A percentile compares a stretch with the other conserved stretches of the same genome.
Conservation (phyloP, 2,113 vertebrate species). For the Lonchura striata region DNA sequence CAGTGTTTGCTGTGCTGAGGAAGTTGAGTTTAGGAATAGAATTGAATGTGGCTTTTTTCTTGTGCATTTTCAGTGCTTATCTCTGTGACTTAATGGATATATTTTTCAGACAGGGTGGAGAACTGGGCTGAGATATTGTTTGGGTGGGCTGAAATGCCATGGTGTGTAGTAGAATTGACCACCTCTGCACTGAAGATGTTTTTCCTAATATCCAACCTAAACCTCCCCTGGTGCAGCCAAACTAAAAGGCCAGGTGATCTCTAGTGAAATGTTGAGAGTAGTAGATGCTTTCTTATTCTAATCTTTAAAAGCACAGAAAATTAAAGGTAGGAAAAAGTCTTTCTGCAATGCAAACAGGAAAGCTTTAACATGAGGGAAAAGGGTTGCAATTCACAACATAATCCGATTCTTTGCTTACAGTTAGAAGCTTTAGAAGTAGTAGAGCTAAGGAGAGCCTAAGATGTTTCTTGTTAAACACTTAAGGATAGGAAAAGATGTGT, state of each 20-base stretch:
- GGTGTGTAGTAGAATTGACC: neutral
- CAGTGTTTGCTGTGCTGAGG: neutral
- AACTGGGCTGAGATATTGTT: neutral
- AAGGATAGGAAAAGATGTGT: neutral
- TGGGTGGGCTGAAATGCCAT: neutral
- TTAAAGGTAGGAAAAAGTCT: neutral
- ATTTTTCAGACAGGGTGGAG: neutral
- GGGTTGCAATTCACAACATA: neutral
- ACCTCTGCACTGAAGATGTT: neutral
- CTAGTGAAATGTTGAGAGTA: neutral
- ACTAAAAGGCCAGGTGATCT: neutral
- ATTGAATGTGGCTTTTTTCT: neutral
- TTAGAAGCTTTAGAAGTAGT: neutral
- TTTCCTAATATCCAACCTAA: neutral
- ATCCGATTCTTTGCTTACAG: constrained; percentile 18
- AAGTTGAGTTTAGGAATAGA: neutral
- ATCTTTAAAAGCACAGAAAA: neutral
- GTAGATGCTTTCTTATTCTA: neutral
- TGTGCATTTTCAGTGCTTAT: neutral
- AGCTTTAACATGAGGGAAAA: neutral
- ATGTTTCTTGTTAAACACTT: constrained; percentile 30
- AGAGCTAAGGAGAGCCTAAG: neutral
- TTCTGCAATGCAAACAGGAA: neutral
- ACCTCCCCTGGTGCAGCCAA: neutral
- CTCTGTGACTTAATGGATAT: neutral